Evolutionary conservation across 1,140 invertebrate species (phyloP).

Genomic region (Rhysida immarginata): DNA sequence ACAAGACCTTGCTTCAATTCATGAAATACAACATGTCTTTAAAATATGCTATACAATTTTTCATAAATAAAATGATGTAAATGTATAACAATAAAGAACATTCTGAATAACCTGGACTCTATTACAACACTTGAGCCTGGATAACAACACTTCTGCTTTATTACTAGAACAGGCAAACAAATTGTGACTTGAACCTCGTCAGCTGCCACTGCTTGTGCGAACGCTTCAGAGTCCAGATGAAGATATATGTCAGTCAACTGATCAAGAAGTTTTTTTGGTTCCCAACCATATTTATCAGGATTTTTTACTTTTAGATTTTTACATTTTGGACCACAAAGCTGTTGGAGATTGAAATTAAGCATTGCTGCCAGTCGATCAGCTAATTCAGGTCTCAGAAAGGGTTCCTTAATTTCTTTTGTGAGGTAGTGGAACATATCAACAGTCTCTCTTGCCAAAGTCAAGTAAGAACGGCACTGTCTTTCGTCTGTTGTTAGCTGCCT

Average conservation of each 20-base stretch:
- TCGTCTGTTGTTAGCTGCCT: conserved; percentile 76
- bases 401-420: conserved; percentile 82
- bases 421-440: conserved; percentile 97
- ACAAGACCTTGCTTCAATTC: no score
- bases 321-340: conserved; percentile 93
- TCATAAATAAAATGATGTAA: no score
- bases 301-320: conserved; percentile 89
- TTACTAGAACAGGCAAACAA: no score
- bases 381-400: conserved; percentile 80
- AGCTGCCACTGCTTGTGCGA: conserved; percentile 71
- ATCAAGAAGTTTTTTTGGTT: conserved; percentile 72
- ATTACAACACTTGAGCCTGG: no score
- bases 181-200: conserved; percentile 67
- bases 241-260: conserved; percentile 93
- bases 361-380: conserved; percentile 88
- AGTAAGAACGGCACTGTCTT: conserved; percentile 82
- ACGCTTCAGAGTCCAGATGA: conserved; percentile 80
- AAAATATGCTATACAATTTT: no score
- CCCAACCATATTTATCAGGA: conserved; percentile 92
- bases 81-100: no score
- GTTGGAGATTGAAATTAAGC: conserved; percentile 93
- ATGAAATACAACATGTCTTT: no score
- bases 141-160: no score
- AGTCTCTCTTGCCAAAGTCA: conserved; percentile 86
- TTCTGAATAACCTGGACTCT: no score